Evolutionary conservation across 2,888 invertebrate species (phyloP).

Genomic region (Drosophila subquinaria): DNA sequence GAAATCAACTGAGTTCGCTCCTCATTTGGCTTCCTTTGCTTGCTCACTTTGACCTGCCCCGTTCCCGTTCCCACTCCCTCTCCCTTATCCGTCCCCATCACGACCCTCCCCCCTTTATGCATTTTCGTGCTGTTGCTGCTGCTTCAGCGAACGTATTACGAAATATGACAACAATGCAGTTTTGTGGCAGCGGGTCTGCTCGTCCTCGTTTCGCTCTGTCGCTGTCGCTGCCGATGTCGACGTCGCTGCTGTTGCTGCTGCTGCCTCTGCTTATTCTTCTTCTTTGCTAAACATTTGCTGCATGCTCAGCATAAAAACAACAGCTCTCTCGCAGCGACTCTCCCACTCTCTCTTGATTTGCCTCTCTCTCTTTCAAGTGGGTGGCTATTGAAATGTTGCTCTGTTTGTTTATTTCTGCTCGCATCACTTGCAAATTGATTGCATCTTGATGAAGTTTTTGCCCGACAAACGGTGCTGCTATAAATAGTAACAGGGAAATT

Average conservation of each 20-base stretch:
- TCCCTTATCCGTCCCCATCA: not conserved
- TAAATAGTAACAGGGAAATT: constrained; percentile 75
- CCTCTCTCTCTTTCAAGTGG: constrained; percentile 40
- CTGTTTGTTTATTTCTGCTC: constrained; percentile 70
- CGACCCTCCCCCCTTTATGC: constrained; percentile 15
- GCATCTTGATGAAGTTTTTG: constrained; percentile 70
- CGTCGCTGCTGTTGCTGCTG: constrained; percentile 22
- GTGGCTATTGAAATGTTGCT: constrained; percentile 42
- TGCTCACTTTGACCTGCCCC: constrained; percentile 52
- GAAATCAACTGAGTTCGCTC: constrained; percentile 56
- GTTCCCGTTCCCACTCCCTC: not conserved
- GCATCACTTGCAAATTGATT: constrained; percentile 76
- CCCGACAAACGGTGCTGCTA: constrained; percentile 49
- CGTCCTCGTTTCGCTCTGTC: constrained; percentile 82
- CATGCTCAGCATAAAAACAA: constrained; percentile 62
- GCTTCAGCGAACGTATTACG: constrained; percentile 79
- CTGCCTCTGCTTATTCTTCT: constrained; percentile 34
- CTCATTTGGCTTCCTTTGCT: constrained; percentile 61
- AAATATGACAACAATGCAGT: constrained; percentile 84
- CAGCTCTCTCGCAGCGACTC: constrained; percentile 20
- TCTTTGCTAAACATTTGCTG: constrained; percentile 34
- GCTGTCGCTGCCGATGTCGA: constrained; percentile 40
- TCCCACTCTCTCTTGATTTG: constrained; percentile 7
- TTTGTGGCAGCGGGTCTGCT: constrained; percentile 62
- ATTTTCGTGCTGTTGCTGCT: constrained; percentile 70